These are phyloP conservation scores for Archaeoteleia sp. DNA, from an alignment of 2,888 invertebrate genomes.

Conservation along the genomic window DNA sequence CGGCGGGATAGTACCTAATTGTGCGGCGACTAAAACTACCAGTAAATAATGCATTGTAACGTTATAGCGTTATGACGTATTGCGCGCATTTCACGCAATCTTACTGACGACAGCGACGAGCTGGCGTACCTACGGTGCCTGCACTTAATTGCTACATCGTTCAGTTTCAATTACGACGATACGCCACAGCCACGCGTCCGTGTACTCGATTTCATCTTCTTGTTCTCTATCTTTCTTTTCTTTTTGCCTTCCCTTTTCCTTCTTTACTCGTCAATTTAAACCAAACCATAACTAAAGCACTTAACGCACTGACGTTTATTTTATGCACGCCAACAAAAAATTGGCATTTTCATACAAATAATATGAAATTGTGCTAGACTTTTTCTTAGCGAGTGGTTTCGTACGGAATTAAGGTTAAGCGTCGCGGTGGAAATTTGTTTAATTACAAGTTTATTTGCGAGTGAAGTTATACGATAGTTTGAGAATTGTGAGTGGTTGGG, in stretches of 20 bases:
- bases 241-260: constrained; percentile 25
- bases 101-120: constrained; percentile 52
- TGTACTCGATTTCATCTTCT: constrained; percentile 50
- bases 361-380: too few relatives aligned
- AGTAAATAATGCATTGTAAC: constrained; percentile 55
- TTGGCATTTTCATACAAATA: constrained; percentile 23
- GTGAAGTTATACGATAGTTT: too few relatives aligned
- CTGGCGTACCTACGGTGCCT: constrained; percentile 55
- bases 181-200: constrained; percentile 47
- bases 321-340: constrained; percentile 36
- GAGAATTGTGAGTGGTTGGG: too few relatives aligned
- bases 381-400: too few relatives aligned
- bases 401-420: too few relatives aligned
- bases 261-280: constrained; percentile 45
- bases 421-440: too few relatives aligned
- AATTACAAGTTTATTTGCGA: too few relatives aligned
- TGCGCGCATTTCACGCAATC: constrained; percentile 51
- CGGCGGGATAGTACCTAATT: constrained; percentile 55
- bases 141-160: constrained; percentile 56
- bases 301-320: constrained; percentile 41
- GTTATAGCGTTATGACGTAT: constrained; percentile 49
- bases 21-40: constrained; percentile 54
- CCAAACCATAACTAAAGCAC: constrained; percentile 46
- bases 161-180: constrained; percentile 53
- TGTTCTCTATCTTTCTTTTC: constrained; percentile 17